Conservation (phyloP, 2,888 invertebrate species). For the Fragum fragum region DNA sequence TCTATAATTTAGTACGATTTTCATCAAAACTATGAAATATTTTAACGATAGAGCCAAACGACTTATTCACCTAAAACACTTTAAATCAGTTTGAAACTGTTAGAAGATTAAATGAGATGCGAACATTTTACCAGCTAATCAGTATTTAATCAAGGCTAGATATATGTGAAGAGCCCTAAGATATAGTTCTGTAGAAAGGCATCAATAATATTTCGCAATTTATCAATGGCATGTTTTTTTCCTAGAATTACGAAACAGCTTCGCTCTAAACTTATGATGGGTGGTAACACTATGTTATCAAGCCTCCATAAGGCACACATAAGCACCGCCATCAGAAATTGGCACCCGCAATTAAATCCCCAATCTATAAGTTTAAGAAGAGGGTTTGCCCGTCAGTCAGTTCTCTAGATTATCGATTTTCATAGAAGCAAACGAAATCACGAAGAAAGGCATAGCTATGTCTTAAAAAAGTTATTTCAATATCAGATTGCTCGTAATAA, state of each 20-base stretch:
- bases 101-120: constrained; percentile 14
- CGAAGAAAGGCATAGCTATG: too few relatives aligned
- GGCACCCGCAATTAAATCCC: too few relatives aligned
- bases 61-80: not conserved
- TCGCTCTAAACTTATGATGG: constrained; percentile 11
- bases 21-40: not conserved
- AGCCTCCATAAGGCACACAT: constrained; percentile 19
- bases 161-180: not conserved
- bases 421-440: too few relatives aligned
- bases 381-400: too few relatives aligned
- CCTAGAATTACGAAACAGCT: constrained; percentile 19
- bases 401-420: too few relatives aligned
- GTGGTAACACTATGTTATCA: constrained; percentile 19
- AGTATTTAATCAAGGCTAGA: constrained; percentile 18
- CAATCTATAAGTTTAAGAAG: too few relatives aligned
- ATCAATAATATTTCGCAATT: constrained; percentile 49
- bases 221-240: constrained; percentile 34
- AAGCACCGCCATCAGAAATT: not conserved
- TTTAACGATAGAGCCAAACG: constrained; percentile 1
- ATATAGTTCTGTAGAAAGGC: constrained; percentile 30
- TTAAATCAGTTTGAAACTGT: constrained; percentile 15
- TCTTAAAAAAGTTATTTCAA: too few relatives aligned
- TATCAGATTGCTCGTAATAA: too few relatives aligned
- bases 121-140: not conserved
- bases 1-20: too few relatives aligned